Evolutionary conservation across 37 sponge, comb jelly and placozoan species (phyloP).

Genomic region (Beroe ovata): DNA sequence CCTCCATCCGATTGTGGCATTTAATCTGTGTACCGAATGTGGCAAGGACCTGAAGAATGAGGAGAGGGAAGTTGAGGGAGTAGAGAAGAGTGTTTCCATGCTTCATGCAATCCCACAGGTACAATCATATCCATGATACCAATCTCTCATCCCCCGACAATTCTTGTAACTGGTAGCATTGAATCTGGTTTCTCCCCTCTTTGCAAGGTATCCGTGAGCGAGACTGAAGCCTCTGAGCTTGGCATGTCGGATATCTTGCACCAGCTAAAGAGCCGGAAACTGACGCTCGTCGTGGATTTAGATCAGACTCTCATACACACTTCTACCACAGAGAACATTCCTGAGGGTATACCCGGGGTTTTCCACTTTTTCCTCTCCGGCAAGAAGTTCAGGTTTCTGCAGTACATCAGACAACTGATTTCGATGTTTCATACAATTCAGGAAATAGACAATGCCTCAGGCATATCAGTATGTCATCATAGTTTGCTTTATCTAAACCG

Average conservation of each 20-base stretch:
- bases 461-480: too few relatives aligned
- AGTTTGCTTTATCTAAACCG: too few relatives aligned
- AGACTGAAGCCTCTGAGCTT: slow-evolving; percentile 75
- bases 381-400: slow-evolving; percentile 58
- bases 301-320: slow-evolving; percentile 99
- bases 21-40: slow-evolving; percentile 49
- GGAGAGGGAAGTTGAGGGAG: not conserved
- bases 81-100: slow-evolving; percentile 58
- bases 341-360: slow-evolving; percentile 57
- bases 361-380: slow-evolving; percentile 16
- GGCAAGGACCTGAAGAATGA: slow-evolving; percentile 47
- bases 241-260: slow-evolving; percentile 82
- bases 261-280: slow-evolving; percentile 76
- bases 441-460: too few relatives aligned
- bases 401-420: too few relatives aligned
- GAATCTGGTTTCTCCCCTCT: too few relatives aligned
- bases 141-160: too few relatives aligned
- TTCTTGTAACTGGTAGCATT: too few relatives aligned
- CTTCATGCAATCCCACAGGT: slow-evolving; percentile 58
- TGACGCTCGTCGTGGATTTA: slow-evolving; percentile 94
- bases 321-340: slow-evolving; percentile 70
- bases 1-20: slow-evolving; percentile 38
- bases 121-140: too few relatives aligned
- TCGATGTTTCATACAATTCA: too few relatives aligned
- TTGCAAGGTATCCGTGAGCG: slow-evolving; percentile 61